Percentiles rank a stretch among this genome's conserved stretches.
phyloP scores from a whole-genome alignment of 1,140 invertebrate species.

The Trichonephila clavata region DNA sequence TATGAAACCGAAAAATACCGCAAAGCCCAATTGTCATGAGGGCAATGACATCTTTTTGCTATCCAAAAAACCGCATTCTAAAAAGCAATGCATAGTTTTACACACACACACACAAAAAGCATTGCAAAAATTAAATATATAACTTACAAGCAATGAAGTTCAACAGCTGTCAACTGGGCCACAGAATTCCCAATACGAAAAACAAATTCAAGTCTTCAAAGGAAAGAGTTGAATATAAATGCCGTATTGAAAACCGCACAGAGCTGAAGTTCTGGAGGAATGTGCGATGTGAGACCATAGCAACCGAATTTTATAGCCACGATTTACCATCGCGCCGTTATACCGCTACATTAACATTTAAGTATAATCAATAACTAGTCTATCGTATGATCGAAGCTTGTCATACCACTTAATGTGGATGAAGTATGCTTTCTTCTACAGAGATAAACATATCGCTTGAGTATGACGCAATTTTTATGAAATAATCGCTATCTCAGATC shows the following conservation, averaged over 20 bases:
- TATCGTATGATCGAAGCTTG: slow-evolving; percentile 57
- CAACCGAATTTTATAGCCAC: slow-evolving; percentile 53
- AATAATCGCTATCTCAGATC: slow-evolving; percentile 25
- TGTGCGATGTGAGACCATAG: slow-evolving; percentile 12
- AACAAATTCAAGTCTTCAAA: not conserved
- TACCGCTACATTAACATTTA: slow-evolving; percentile 62
- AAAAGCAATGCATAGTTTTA: not conserved
- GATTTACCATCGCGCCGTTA: not conserved
- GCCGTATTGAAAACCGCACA: not conserved
- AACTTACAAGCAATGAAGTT: not conserved
- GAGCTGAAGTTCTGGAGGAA: not conserved
- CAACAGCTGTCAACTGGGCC: not conserved
- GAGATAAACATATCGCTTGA: slow-evolving; percentile 60
- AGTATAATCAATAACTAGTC: slow-evolving; percentile 59
- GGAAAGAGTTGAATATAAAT: slow-evolving; percentile 11
- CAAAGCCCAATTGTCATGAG: not conserved
- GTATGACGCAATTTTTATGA: slow-evolving; percentile 36
- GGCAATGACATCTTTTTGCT: not conserved
- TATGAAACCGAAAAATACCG: not conserved
- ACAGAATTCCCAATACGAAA: not conserved
- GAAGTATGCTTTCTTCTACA: slow-evolving; percentile 33
- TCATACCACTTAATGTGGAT: slow-evolving; percentile 53
- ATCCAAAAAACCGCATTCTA: not conserved
- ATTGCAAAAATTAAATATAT: not conserved
- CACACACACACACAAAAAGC: not conserved